Evolutionary conservation across 2,888 invertebrate genomes (phyloP).

Genomic region (Lymantria monacha): DNA sequence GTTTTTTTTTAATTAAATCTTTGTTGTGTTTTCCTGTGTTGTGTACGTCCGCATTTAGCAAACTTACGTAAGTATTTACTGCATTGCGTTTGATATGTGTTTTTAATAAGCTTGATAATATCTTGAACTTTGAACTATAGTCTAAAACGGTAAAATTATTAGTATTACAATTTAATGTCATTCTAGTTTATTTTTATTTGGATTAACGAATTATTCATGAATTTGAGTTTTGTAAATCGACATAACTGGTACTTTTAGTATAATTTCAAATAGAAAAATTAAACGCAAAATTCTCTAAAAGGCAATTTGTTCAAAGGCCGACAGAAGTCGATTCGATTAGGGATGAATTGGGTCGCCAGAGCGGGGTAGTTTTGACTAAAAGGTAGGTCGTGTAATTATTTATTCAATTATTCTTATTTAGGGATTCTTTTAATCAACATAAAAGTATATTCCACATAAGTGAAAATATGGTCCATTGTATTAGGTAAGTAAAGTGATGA

Average conservation of each 20-base stretch:
- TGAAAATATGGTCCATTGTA: no score
- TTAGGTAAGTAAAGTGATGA: no score
- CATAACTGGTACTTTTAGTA: slow-evolving; percentile 13
- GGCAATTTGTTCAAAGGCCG: slow-evolving; percentile 32
- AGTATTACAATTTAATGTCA: not conserved
- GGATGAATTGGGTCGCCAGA: slow-evolving; percentile 37
- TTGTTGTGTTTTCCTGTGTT: slow-evolving; percentile 48
- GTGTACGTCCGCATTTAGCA: slow-evolving; percentile 50
- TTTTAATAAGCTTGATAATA: slow-evolving; percentile 16
- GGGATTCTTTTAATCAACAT: not conserved
- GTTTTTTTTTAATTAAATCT: slow-evolving; percentile 35
- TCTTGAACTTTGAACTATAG: slow-evolving; percentile 4
- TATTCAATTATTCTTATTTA: not conserved
- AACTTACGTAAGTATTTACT: slow-evolving; percentile 80
- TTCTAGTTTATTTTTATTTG: slow-evolving; percentile 6
- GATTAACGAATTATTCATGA: slow-evolving; percentile 5
- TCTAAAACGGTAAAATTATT: slow-evolving; percentile 2
- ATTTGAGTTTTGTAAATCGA: slow-evolving; percentile 2
- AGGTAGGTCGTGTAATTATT: slow-evolving; percentile 5
- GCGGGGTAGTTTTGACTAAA: slow-evolving; percentile 29
- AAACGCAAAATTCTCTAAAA: slow-evolving; percentile 27
- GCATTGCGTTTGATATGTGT: slow-evolving; percentile 66
- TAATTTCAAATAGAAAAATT: slow-evolving; percentile 14
- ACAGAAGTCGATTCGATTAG: slow-evolving; percentile 38
- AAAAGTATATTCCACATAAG: no score